These are phyloP conservation scores for Hipposideros armiger DNA, from an alignment of 2,113 vertebrate genomes.

Conservation along the genomic window DNA sequence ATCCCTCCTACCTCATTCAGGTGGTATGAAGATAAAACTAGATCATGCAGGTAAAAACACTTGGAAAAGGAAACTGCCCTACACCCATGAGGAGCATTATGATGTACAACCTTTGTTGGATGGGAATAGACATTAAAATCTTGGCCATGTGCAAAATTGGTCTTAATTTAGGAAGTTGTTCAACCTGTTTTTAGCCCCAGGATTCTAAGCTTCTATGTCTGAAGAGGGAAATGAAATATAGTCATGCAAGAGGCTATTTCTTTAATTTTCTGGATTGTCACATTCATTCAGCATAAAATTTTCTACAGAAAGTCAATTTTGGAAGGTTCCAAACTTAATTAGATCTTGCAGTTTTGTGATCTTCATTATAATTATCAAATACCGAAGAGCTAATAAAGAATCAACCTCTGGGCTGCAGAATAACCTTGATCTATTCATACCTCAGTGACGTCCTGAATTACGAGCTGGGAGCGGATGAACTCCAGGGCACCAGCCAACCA, in stretches of 20 bases:
- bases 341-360: slow-evolving; percentile 84
- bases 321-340: slow-evolving; percentile 85
- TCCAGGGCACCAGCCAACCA: slow-evolving; percentile 52
- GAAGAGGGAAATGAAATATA: slow-evolving; percentile 80
- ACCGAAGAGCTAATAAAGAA: slow-evolving; percentile 79
- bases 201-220: slow-evolving; percentile 59
- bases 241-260: slow-evolving; percentile 82
- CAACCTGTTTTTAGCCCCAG: slow-evolving; percentile 73
- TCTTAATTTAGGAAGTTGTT: slow-evolving; percentile 79
- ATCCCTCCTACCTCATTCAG: not conserved
- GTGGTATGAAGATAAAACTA: not conserved
- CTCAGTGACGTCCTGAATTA: slow-evolving; percentile 67
- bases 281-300: slow-evolving; percentile 85
- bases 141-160: slow-evolving; percentile 75
- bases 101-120: slow-evolving; percentile 60
- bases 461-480: slow-evolving; percentile 45
- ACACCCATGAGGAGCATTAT: slow-evolving; percentile 30
- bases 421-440: slow-evolving; percentile 78
- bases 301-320: slow-evolving; percentile 84
- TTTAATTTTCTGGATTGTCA: slow-evolving; percentile 85
- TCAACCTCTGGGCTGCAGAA: slow-evolving; percentile 79
- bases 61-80: slow-evolving; percentile 29
- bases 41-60: not conserved
- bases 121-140: slow-evolving; percentile 73
- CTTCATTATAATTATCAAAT: slow-evolving; percentile 85